Evolutionary conservation across 1,140 invertebrate species (phyloP).

Genomic region (Pseudomyrmex dendroicus): DNA sequence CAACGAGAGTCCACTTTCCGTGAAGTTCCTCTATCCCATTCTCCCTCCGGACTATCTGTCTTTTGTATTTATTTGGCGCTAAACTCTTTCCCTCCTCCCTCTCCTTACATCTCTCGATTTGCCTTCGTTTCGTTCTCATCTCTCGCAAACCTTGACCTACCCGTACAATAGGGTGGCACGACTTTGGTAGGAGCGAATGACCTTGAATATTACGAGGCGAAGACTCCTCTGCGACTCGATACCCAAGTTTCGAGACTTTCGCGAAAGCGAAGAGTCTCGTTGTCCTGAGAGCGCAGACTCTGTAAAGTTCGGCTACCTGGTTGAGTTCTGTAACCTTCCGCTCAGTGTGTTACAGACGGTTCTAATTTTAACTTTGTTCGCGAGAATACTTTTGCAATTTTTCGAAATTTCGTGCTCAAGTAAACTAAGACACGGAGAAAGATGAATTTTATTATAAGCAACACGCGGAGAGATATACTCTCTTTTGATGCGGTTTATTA

Average conservation of each 20-base stretch:
- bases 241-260: conserved; percentile 70
- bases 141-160: conserved; percentile 70
- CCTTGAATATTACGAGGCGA: conserved; percentile 70
- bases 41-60: conserved; percentile 58
- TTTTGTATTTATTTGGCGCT: conserved; percentile 67
- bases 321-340: conserved; percentile 48
- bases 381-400: conserved; percentile 51
- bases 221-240: conserved; percentile 65
- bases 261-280: conserved; percentile 70
- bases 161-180: conserved; percentile 24
- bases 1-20: conserved; percentile 68
- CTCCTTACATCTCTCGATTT: not conserved
- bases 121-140: not conserved
- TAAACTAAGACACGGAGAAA: not conserved
- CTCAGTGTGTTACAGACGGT: conserved; percentile 31
- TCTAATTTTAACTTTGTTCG: conserved; percentile 53
- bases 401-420: conserved; percentile 30
- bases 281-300: conserved; percentile 65
- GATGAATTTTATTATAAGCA: conserved; percentile 16
- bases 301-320: conserved; percentile 60
- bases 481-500: not conserved
- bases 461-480: not conserved
- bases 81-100: not conserved
- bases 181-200: conserved; percentile 61
- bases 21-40: conserved; percentile 60